Evolutionary conservation across 1,140 invertebrate genomes (phyloP).

Genomic region (Drosophila pseudoananassae): DNA sequence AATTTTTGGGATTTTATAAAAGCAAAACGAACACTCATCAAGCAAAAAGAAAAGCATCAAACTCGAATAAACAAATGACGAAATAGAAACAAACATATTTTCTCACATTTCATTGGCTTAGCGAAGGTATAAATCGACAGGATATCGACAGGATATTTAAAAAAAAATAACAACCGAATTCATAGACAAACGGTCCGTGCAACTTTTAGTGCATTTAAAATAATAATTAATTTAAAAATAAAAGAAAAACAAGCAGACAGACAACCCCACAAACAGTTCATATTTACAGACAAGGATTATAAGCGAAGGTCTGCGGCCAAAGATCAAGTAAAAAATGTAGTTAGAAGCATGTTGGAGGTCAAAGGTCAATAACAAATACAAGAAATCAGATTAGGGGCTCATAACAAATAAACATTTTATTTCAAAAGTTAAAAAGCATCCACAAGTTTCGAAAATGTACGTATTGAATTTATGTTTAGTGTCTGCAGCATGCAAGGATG

Average conservation of each 20-base stretch:
- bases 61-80: conserved; percentile 50
- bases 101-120: conserved; percentile 71
- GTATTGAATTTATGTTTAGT: conserved; percentile 77
- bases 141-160: conserved; percentile 28
- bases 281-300: conserved; percentile 59
- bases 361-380: conserved; percentile 8
- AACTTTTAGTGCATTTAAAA: conserved; percentile 79
- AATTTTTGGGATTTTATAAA: conserved; percentile 82
- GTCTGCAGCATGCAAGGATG: conserved; percentile 56
- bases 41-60: conserved; percentile 50
- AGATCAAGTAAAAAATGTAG: conserved; percentile 70
- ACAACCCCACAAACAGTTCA: conserved; percentile 54
- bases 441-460: conserved; percentile 54
- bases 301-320: conserved; percentile 64
- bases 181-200: conserved; percentile 67
- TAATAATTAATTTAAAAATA: conserved; percentile 45
- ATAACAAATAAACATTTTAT: conserved; percentile 53
- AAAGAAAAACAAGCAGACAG: conserved; percentile 9
- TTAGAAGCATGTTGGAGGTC: conserved; percentile 43
- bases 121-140: conserved; percentile 59
- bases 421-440: conserved; percentile 41
- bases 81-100: conserved; percentile 62
- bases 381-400: background rate
- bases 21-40: conserved; percentile 40
- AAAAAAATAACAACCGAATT: conserved; percentile 34